Base-by-base conservation (phyloP, 2,113 vertebrate species). In the Trematocara unimaculatum region DNA sequence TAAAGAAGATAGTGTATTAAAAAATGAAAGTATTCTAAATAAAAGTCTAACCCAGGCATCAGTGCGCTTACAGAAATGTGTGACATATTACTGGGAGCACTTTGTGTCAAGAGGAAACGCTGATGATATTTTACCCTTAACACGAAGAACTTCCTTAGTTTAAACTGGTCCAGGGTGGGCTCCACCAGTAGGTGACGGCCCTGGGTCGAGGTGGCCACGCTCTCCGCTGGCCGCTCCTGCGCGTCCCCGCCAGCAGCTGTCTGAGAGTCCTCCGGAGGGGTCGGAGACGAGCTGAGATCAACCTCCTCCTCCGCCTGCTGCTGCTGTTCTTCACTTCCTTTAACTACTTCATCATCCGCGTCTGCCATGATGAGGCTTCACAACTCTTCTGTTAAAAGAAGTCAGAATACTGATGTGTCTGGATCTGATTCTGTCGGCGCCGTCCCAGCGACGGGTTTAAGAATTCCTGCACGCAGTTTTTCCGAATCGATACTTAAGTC, bases 71-170 rank as follows among this genome's bases (percentile, higher is more conserved):
- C 15, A 47, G 23, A 74, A 74, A 74, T 18, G 14, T 49, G 45
- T 18, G 42, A 74, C 42, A 49, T 29, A 29, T 47, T 47, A 29
- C 20, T 15, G 64, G n/a, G n/a, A 70, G n/a, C 77, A 54, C n/a
- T 56, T 55, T 23, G n/a, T 3, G 14, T 26, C n/a, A 42, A 53
- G 6, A 42, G 31, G 18, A 40, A 33, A 45, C 6, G 51, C 8
- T 3, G 2, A 49, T n/a, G 6, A n/a, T 1, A 29, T 1, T 88
- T 95, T 96, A 97, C 96, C 96, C 96, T 94, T 20, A 97, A 85
- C 9, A 97, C 96, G 87, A 97, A 96, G 83, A 96, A 97, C 88
- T 60, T 95, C 87, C 84, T 95, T 26, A 79, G 18, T 85, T 93
- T 97, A 79, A 95, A 97, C 35, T 93, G 92, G 5, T 91, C 54